A percentile compares a stretch with the other conserved stretches of the same genome.
phyloP scores from a whole-genome alignment of 2,888 invertebrate genomes.

The Meliscaeva auricollis region DNA sequence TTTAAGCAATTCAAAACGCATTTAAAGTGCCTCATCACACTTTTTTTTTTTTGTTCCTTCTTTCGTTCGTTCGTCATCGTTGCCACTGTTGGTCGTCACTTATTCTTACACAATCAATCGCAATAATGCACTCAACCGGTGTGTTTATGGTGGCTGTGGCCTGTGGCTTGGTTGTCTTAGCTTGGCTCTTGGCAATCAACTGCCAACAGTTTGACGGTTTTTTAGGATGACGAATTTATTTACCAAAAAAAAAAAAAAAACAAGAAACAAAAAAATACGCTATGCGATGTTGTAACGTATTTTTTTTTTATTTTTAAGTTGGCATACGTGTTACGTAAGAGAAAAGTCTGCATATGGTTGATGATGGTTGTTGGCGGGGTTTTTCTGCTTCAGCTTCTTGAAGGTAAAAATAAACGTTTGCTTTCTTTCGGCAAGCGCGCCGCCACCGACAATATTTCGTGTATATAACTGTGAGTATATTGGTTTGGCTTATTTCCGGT shows the following conservation, averaged over 20 bases:
- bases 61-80: constrained; percentile 6
- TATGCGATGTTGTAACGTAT: constrained; percentile 62
- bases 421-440: constrained; percentile 21
- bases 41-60: not conserved
- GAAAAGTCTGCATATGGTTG: constrained; percentile 39
- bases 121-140: constrained; percentile 67
- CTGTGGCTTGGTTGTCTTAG: not conserved
- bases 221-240: constrained; percentile 70
- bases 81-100: constrained; percentile 16
- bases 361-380: constrained; percentile 47
- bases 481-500: constrained; percentile 71
- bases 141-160: constrained; percentile 8
- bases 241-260: constrained; percentile 41
- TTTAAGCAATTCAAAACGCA: constrained; percentile 54
- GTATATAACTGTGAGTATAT: constrained; percentile 32
- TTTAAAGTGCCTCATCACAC: constrained; percentile 49
- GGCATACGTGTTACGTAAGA: constrained; percentile 67
- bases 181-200: constrained; percentile 46
- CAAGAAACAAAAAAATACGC: constrained; percentile 39
- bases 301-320: constrained; percentile 48
- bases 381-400: constrained; percentile 25
- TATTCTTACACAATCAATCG: constrained; percentile 68
- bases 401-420: constrained; percentile 34
- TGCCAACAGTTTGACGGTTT: constrained; percentile 65
- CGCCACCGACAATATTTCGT: not conserved